phyloP scores from a whole-genome alignment of 2,888 invertebrate genomes.

The Allacma fusca region DNA sequence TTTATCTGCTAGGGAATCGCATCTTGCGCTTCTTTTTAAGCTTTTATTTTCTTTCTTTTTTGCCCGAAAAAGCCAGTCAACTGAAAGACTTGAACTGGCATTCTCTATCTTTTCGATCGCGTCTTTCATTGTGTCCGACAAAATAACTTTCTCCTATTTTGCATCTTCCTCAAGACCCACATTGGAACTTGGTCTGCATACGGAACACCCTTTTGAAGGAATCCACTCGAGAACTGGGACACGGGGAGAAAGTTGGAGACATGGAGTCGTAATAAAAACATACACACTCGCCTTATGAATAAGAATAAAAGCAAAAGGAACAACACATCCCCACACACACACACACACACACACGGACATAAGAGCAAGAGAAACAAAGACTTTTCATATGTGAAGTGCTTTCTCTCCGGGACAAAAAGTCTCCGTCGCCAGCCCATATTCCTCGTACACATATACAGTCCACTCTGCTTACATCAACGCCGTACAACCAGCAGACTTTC shows the following conservation, averaged over 20 bases:
- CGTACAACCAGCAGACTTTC: too few relatives aligned
- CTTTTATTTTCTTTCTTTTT: conserved; percentile 12
- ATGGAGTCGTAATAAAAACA: neutral
- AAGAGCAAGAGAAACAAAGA: conserved; percentile 8
- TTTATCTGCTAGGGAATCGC: conserved; percentile 27
- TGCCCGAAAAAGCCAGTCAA: conserved; percentile 1
- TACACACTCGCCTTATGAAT: neutral
- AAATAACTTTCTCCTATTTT: conserved; percentile 21
- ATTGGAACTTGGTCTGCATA: neutral
- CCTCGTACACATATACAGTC: too few relatives aligned
- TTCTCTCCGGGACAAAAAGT: too few relatives aligned
- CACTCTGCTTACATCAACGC: too few relatives aligned
- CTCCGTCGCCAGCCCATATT: too few relatives aligned
- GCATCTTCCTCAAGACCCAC: conserved; percentile 10
- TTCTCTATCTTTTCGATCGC: conserved; percentile 17
- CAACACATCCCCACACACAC: too few relatives aligned
- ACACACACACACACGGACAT: too few relatives aligned
- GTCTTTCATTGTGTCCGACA: conserved; percentile 13
- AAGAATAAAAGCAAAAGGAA: neutral
- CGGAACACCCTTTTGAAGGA: too few relatives aligned
- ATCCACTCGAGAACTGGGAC: conserved; percentile 1
- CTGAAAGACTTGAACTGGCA: conserved; percentile 16
- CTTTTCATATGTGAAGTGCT: neutral
- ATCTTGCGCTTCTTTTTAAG: neutral
- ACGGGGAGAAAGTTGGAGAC: conserved; percentile 4